Percentiles rank a stretch among this genome's conserved stretches.
phyloP scores from a whole-genome alignment of 2,797 vertebrate species.

The Manis pentadactyla region DNA sequence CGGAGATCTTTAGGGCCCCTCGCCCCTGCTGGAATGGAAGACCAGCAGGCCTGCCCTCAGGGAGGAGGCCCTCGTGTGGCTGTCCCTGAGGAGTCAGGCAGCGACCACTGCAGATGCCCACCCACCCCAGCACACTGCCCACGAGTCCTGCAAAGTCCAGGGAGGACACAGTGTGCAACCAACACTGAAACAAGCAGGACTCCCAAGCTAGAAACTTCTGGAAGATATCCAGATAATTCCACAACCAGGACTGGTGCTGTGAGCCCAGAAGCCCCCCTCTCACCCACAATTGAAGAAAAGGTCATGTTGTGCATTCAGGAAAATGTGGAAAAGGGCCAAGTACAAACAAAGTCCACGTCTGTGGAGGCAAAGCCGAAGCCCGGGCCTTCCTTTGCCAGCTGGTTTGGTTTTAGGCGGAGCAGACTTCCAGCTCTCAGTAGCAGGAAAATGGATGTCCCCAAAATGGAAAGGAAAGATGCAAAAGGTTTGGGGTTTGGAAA shows the following conservation, averaged over 20 bases:
- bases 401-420: constrained; percentile 95
- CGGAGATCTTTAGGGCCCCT: constrained; percentile 84
- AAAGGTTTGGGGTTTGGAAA: constrained; percentile 91
- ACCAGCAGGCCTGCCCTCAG: constrained; percentile 80
- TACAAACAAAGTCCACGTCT: constrained; percentile 89
- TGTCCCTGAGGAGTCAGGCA: constrained; percentile 78
- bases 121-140: constrained; percentile 78
- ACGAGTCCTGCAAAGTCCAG: constrained; percentile 69
- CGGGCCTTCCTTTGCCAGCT: constrained; percentile 93
- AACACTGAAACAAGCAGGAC: constrained; percentile 84
- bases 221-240: constrained; percentile 83
- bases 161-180: constrained; percentile 67
- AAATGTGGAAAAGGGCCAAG: constrained; percentile 94
- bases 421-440: constrained; percentile 92
- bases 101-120: constrained; percentile 81
- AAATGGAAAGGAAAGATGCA: constrained; percentile 93
- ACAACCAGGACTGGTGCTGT: constrained; percentile 82
- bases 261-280: constrained; percentile 79
- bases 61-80: constrained; percentile 82
- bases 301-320: constrained; percentile 97
- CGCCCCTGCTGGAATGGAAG: constrained; percentile 80
- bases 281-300: constrained; percentile 94
- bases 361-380: constrained; percentile 91
- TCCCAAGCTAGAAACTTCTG: constrained; percentile 83
- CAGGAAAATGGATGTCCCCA: constrained; percentile 90